A percentile compares a stretch with the other conserved stretches of the same genome.
phyloP scores from a whole-genome alignment of 2,888 invertebrate species.

The Cheiracanthium punctorium region DNA sequence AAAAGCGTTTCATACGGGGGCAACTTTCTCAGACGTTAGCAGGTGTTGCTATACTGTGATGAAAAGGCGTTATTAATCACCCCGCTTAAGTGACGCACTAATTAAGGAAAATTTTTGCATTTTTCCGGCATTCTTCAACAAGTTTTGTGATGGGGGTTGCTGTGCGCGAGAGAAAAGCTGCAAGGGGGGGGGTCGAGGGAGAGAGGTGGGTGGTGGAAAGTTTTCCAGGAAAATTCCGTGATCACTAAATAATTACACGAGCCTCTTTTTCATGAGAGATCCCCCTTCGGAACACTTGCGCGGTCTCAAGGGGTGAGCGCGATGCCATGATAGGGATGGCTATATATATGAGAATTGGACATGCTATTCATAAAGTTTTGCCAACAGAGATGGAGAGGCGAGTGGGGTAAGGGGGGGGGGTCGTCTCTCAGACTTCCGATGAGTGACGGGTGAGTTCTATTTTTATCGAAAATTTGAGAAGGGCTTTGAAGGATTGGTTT shows the following conservation, averaged over 20 bases:
- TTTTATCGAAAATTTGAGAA: background rate
- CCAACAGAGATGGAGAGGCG: background rate
- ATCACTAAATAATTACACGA: constrained; percentile 66
- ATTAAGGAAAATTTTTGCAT: constrained; percentile 69
- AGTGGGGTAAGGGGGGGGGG: no score
- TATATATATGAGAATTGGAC: background rate
- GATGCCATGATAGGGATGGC: background rate
- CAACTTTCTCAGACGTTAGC: constrained; percentile 34
- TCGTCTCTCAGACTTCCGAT: no score
- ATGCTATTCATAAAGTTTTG: background rate
- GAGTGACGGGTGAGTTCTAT: background rate
- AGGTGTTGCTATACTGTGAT: constrained; percentile 52
- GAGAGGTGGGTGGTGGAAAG: constrained; percentile 24
- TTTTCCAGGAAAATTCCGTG: constrained; percentile 25
- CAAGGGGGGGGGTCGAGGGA: no score
- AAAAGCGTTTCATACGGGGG: background rate
- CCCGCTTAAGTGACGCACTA: constrained; percentile 62
- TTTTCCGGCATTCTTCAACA: constrained; percentile 69
- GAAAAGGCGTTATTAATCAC: constrained; percentile 67
- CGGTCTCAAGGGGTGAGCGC: background rate
- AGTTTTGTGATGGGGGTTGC: constrained; percentile 62
- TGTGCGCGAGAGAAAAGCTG: no score
- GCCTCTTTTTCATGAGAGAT: background rate
- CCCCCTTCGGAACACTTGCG: constrained; percentile 9
- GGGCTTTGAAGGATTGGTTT: background rate